These are phyloP conservation scores for Bombus sylvicola DNA, from an alignment of 1,140 invertebrate genomes.

Conservation along the genomic window DNA sequence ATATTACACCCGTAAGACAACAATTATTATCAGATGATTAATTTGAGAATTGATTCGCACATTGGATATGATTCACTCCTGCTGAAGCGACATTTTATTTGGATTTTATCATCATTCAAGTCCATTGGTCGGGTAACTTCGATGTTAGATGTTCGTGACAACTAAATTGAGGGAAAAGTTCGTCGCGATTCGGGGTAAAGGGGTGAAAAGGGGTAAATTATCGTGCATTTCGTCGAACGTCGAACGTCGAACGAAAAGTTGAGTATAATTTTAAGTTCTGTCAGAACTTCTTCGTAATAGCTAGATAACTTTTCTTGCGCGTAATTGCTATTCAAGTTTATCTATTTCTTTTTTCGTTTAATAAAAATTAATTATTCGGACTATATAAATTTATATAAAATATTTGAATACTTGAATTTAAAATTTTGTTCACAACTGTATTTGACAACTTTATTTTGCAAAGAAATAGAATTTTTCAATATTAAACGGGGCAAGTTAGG, in stretches of 20 bases:
- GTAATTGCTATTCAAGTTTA: not conserved
- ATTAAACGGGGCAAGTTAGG: not conserved
- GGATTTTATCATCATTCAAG: not conserved
- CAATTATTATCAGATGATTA: not conserved
- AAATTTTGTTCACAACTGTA: no score
- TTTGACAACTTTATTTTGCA: no score
- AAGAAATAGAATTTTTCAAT: no score
- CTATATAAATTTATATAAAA: no score
- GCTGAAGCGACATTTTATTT: not conserved
- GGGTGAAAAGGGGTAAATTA: slow-evolving; percentile 41
- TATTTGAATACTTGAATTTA: no score
- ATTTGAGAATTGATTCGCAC: slow-evolving; percentile 1
- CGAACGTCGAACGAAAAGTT: slow-evolving; percentile 6
- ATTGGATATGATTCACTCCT: slow-evolving; percentile 56
- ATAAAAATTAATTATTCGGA: no score
- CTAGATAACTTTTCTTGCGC: not conserved
- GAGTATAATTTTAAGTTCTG: slow-evolving; percentile 1
- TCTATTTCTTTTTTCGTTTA: not conserved
- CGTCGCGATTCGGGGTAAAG: slow-evolving; percentile 30
- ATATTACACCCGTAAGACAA: no score
- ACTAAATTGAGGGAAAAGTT: slow-evolving; percentile 57
- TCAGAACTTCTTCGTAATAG: slow-evolving; percentile 8
- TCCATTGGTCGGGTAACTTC: not conserved
- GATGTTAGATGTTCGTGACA: slow-evolving; percentile 50
- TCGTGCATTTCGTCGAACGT: not conserved